These are phyloP conservation scores for Cnemophilus loriae DNA, from an alignment of 2,113 vertebrate genomes.

Conservation along the genomic window DNA sequence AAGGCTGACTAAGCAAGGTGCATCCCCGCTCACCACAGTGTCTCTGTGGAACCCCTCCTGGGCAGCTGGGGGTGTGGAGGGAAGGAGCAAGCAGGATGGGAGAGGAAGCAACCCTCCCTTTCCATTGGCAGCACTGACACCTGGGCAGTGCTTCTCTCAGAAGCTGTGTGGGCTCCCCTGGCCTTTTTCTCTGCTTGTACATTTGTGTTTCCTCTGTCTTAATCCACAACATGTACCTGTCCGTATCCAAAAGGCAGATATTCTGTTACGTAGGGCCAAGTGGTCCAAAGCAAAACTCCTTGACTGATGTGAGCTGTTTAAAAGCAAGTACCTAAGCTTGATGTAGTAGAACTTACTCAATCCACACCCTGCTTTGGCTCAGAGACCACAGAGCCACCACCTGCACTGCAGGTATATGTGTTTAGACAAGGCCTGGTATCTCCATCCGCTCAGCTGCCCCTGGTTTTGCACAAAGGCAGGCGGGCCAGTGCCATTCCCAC, in stretches of 20 bases:
- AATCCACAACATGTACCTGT: not conserved
- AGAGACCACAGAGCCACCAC: not conserved
- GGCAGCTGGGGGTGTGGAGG: not conserved
- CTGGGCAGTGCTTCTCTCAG: not conserved
- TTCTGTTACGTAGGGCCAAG: not conserved
- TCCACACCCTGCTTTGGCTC: not conserved
- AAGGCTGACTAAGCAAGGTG: not conserved
- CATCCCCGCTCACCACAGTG: accelerated
- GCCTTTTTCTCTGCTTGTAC: not conserved
- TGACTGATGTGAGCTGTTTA: not conserved
- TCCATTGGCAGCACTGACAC: not conserved
- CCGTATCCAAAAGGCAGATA: not conserved
- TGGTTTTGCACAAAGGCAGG: not conserved
- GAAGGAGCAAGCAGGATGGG: not conserved
- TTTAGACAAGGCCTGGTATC: not conserved
- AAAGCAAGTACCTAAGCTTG: not conserved
- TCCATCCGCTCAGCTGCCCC: not conserved
- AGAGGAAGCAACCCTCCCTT: not conserved
- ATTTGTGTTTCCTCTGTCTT: not conserved
- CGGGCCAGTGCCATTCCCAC: not conserved
- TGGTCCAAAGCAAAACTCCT: not conserved
- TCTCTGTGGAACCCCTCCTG: not conserved
- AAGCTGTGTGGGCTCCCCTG: not conserved
- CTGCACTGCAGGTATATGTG: accelerated
- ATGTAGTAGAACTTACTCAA: not conserved